Evolutionary conservation across 2,888 invertebrate species (phyloP), one percentile per base, ranked within the genome.

Genomic region (Petrolisthes cinctipes): DNA sequence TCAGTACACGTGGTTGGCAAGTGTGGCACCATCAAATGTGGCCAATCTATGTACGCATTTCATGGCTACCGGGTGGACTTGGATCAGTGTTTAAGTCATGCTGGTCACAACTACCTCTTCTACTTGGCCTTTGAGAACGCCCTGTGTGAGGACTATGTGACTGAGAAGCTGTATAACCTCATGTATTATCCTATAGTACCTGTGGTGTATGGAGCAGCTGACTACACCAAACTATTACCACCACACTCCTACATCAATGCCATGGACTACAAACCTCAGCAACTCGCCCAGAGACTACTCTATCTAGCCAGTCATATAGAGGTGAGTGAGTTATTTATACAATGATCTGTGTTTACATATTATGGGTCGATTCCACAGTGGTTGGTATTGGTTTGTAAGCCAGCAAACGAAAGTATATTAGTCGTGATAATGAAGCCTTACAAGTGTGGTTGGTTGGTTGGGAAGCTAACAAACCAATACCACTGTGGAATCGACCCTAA

Each of bases 51-150:
- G 6, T 89, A 89, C 20, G 86, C 76, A 17, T 71, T 75, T 5
- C 78, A 71, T 20, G 23, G 17, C 5, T 86, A 86, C 68, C 57
- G 82, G 9, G 53, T 68, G 0, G 23, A 78, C 23, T 66, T 51
- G 6, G 83, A 87, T 51, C 51, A 20, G 4, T 88, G 88, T 54
- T 56, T 88, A 7, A 84, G 57, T 51, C 73, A 61, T 23, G 83
- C 61, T 1, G 88, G 61, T 11, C 71, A 61, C 9, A 61, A 73
- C 6, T 88, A 83, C 57, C 71, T 83, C 14, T 89, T 89, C 71
- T 87, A 80, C n/a, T 75, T 89, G 14, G 82, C 87, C 20, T 87
- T 88, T 54, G 87, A 89, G 57, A 89, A 89, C 68, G 51, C 82
- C 68, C 20, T 89, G 17, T 85, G 87, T 68, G 20, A 83, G 20